A percentile compares a stretch with the other conserved stretches of the same genome.
These are phyloP conservation scores for Bombus pascuorum DNA, from an alignment of 1,140 invertebrate species.

Conservation along the genomic window DNA sequence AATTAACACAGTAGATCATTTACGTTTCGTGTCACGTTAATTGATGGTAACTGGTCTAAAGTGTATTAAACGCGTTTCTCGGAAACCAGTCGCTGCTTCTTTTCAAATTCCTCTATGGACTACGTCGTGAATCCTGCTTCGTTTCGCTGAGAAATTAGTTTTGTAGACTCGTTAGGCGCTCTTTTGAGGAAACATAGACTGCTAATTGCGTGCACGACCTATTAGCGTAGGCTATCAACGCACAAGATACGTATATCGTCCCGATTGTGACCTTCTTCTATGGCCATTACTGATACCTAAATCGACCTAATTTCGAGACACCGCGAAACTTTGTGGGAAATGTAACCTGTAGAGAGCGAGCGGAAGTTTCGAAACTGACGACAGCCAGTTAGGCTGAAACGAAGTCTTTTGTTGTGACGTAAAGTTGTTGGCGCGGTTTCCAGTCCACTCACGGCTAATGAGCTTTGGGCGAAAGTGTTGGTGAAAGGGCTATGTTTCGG, in stretches of 20 bases:
- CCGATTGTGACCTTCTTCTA: constrained; percentile 1
- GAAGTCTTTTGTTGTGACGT: background rate
- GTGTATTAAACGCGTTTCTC: constrained; percentile 17
- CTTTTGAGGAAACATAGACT: constrained; percentile 27
- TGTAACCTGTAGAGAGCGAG: background rate
- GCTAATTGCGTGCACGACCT: constrained; percentile 41
- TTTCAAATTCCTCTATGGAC: constrained; percentile 28
- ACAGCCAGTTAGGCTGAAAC: background rate
- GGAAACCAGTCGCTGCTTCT: background rate
- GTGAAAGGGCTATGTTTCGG: too few relatives aligned
- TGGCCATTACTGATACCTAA: constrained; percentile 24
- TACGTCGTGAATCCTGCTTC: background rate
- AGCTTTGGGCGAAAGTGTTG: too few relatives aligned
- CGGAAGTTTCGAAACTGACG: background rate
- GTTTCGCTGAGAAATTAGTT: constrained; percentile 14
- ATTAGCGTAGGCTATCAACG: constrained; percentile 26
- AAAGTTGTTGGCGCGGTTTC: background rate
- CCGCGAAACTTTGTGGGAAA: background rate
- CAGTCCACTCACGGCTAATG: background rate
- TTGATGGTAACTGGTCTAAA: constrained; percentile 8
- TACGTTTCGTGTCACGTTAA: background rate
- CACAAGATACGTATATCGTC: constrained; percentile 7
- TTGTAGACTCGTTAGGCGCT: constrained; percentile 19
- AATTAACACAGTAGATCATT: constrained; percentile 6
- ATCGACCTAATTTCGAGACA: constrained; percentile 24